Evolutionary conservation across 2,888 invertebrate genomes (phyloP).

Genomic region (Scotopteryx bipunctaria): DNA sequence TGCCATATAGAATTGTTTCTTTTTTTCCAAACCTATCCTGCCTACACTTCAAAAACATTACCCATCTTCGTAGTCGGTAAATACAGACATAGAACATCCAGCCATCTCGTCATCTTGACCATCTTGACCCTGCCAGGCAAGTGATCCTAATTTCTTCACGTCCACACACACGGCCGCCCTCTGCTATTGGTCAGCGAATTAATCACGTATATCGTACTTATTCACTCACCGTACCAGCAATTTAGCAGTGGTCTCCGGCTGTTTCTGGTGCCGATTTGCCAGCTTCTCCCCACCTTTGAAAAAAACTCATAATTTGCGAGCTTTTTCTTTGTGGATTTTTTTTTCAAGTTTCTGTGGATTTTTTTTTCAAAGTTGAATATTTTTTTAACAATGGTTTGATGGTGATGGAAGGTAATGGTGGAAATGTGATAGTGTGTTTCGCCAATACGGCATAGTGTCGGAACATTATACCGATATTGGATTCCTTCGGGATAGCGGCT

Average conservation of each 20-base stretch:
- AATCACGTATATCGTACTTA: slow-evolving; percentile 71
- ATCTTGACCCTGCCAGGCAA: slow-evolving; percentile 72
- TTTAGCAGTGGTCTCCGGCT: slow-evolving; percentile 65
- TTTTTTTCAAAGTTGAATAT: background rate
- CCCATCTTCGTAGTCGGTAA: no score
- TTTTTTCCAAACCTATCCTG: no score
- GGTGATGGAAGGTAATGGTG: slow-evolving; percentile 60
- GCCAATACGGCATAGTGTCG: slow-evolving; percentile 72
- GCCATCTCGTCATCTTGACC: slow-evolving; percentile 14
- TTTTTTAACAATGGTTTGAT: slow-evolving; percentile 54
- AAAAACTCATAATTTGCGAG: background rate
- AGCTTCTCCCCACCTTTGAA: background rate
- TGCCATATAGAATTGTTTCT: no score
- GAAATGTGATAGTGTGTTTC: slow-evolving; percentile 58
- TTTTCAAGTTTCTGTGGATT: background rate
- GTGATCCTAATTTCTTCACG: slow-evolving; percentile 73
- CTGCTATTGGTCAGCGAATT: slow-evolving; percentile 73
- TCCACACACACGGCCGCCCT: slow-evolving; percentile 51
- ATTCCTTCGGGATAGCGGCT: slow-evolving; percentile 44
- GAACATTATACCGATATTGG: slow-evolving; percentile 45
- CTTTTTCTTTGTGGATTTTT: no score
- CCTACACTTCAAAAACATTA: no score
- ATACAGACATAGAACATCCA: slow-evolving; percentile 14
- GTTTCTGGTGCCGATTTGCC: slow-evolving; percentile 38
- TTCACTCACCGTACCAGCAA: slow-evolving; percentile 68